These are phyloP conservation scores for Epinephelus malabaricus DNA, from an alignment of 2,797 vertebrate genomes.

Conservation along the genomic window DNA sequence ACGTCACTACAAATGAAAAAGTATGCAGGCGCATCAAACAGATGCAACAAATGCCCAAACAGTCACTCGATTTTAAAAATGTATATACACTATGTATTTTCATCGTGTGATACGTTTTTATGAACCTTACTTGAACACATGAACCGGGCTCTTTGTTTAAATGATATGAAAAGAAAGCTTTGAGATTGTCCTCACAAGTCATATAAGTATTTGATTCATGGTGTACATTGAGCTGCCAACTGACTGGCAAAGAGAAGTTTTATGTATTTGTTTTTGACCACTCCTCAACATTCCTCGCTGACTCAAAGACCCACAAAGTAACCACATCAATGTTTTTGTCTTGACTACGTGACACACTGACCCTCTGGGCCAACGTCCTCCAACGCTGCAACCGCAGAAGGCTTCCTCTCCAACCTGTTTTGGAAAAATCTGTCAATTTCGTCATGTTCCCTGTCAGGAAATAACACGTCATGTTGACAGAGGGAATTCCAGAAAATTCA, in stretches of 20 bases:
- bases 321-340: constrained; percentile 48
- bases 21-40: no score
- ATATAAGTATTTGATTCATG: constrained; percentile 1
- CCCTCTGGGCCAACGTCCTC: constrained; percentile 34
- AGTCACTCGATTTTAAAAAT: no score
- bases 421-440: constrained; percentile 43
- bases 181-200: not conserved
- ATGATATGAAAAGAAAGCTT: not conserved
- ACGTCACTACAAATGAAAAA: no score
- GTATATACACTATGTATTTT: no score
- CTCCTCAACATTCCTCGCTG: constrained; percentile 54
- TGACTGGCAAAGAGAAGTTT: constrained; percentile 28
- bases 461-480: constrained; percentile 38
- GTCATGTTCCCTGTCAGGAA: constrained; percentile 46
- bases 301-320: constrained; percentile 42
- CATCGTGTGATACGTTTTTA: no score
- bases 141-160: not conserved
- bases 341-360: constrained; percentile 63
- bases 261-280: constrained; percentile 63
- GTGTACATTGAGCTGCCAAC: not conserved
- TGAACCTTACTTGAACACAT: no score
- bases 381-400: constrained; percentile 21
- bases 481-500: constrained; percentile 47
- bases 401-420: constrained; percentile 42
- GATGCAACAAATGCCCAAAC: no score